phyloP scores from a whole-genome alignment of 2,113 vertebrate genomes.

The Mirounga angustirostris region DNA sequence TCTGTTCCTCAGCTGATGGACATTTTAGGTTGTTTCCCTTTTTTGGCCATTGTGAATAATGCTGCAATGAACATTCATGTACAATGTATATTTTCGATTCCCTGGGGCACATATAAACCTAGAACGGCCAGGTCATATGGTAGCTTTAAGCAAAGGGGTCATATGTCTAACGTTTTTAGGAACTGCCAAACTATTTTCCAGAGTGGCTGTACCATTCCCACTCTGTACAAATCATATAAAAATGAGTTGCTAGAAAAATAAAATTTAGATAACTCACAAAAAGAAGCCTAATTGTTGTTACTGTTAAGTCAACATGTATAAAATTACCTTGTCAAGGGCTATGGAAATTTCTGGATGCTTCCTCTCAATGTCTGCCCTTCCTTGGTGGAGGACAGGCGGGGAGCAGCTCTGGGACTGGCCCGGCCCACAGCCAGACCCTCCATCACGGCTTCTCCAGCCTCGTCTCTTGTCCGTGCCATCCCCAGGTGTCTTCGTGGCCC shows the following conservation, averaged over 20 bases:
- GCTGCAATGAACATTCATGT: background rate
- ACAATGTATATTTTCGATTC: background rate
- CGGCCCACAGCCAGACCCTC: background rate
- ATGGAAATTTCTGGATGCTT: background rate
- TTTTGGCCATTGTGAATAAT: background rate
- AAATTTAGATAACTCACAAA: background rate
- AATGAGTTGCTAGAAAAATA: background rate
- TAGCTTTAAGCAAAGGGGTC: background rate
- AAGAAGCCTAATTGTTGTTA: background rate
- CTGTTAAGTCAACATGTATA: background rate
- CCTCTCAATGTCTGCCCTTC: background rate
- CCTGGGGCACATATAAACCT: background rate
- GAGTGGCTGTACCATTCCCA: background rate
- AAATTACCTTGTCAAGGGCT: background rate
- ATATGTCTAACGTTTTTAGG: background rate
- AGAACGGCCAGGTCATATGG: background rate
- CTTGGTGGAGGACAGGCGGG: too few species aligned
- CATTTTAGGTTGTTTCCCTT: background rate
- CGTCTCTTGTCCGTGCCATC: rapidly evolving
- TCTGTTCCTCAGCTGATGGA: background rate
- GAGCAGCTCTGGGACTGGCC: rapidly evolving
- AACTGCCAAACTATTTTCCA: background rate
- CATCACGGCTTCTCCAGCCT: background rate
- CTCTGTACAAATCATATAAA: background rate
- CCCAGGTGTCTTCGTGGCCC: background rate